A percentile compares a stretch with the other conserved stretches of the same genome.
These are phyloP conservation scores for Dasypolia templi DNA, from an alignment of 2,888 invertebrate genomes.

Conservation along the genomic window DNA sequence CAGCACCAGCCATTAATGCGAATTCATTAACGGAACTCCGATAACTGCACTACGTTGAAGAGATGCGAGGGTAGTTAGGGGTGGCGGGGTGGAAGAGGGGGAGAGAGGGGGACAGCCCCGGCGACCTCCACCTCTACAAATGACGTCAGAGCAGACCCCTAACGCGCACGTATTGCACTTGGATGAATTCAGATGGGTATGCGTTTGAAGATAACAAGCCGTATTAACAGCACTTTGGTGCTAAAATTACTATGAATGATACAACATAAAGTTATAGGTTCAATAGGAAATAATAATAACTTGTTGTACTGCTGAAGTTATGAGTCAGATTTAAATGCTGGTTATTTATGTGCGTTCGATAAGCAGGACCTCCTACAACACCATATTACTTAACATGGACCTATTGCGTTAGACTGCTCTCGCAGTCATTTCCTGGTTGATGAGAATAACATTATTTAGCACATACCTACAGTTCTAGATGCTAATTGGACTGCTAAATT, in stretches of 20 bases:
- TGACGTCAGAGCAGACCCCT: conserved; percentile 72
- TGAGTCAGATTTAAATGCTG: conserved; percentile 24
- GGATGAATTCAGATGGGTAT: conserved; percentile 64
- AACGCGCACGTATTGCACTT: conserved; percentile 62
- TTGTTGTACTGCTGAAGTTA: conserved; percentile 39
- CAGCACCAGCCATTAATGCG: conserved; percentile 66
- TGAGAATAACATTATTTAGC: conserved; percentile 15
- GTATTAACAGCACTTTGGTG: conserved; percentile 35
- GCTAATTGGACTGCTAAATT: conserved; percentile 9
- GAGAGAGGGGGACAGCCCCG: conserved; percentile 28
- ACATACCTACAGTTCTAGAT: conserved; percentile 13
- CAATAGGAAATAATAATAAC: conserved; percentile 33
- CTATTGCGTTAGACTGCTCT: conserved; percentile 17
- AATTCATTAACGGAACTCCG: conserved; percentile 71
- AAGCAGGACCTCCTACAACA: conserved; percentile 1
- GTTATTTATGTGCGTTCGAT: conserved; percentile 7
- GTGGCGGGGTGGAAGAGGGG: conserved; percentile 42
- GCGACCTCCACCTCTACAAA: conserved; percentile 63
- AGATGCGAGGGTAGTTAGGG: conserved; percentile 57
- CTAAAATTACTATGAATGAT: conserved; percentile 17
- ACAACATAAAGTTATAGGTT: conserved; percentile 11
- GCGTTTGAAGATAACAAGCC: conserved; percentile 45
- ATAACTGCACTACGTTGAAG: conserved; percentile 67
- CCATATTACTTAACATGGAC: conserved; percentile 28
- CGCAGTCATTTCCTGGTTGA: conserved; percentile 33